A percentile compares a stretch with the other conserved stretches of the same genome.
These are phyloP conservation scores for Cynaeus angustus DNA, from an alignment of 2,888 invertebrate genomes.

Conservation along the genomic window DNA sequence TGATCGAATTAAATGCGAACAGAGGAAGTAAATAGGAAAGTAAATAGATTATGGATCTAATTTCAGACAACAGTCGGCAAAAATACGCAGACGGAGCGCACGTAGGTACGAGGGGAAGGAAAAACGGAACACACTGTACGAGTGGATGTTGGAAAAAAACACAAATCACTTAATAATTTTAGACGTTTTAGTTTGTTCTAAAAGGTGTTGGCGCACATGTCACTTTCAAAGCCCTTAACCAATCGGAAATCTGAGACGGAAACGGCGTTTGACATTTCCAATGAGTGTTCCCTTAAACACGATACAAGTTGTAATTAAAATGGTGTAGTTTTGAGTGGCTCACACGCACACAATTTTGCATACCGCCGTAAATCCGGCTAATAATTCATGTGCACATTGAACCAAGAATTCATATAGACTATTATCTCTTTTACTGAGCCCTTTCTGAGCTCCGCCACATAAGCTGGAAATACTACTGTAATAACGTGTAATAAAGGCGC, in stretches of 20 bases:
- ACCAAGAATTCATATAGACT: conserved; percentile 57
- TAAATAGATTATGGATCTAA: conserved; percentile 45
- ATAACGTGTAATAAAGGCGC: conserved; percentile 70
- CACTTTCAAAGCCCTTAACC: conserved; percentile 14
- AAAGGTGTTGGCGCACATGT: conserved; percentile 15
- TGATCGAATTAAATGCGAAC: conserved; percentile 43
- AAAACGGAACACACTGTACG: too few species aligned
- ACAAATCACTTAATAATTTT: too few species aligned
- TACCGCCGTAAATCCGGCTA: conserved; percentile 8
- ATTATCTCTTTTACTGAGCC: conserved; percentile 63
- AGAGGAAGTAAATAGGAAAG: conserved; percentile 44
- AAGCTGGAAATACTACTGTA: conserved; percentile 71
- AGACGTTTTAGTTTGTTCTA: too few species aligned
- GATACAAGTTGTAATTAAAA: conserved; percentile 16
- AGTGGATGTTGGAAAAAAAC: too few species aligned
- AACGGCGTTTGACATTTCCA: conserved; percentile 24
- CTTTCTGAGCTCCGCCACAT: conserved; percentile 60
- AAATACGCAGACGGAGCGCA: conserved; percentile 15
- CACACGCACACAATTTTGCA: conserved; percentile 20
- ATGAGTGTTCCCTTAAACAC: conserved; percentile 15
- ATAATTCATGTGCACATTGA: conserved; percentile 35
- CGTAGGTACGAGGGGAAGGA: too few species aligned
- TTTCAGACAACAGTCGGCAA: conserved; percentile 28
- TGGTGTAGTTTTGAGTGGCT: conserved; percentile 16
- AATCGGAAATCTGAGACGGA: conserved; percentile 21